These are phyloP conservation scores for Paramuricea clavata DNA, from an alignment of 92 coral and sea anemone genomes.

Conservation along the genomic window DNA sequence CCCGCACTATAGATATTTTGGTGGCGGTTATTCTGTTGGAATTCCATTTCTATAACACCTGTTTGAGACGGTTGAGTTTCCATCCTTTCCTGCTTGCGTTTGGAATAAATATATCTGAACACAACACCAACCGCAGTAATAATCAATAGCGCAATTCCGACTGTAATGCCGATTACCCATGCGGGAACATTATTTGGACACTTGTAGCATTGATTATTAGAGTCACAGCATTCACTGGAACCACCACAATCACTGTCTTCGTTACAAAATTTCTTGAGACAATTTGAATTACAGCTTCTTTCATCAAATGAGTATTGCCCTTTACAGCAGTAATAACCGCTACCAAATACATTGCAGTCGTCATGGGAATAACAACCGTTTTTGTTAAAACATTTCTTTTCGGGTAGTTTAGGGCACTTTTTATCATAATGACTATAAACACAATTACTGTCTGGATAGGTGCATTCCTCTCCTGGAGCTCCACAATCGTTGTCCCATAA, in stretches of 20 bases:
- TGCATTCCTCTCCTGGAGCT: neutral
- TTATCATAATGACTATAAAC: too few relatives aligned
- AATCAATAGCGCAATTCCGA: neutral
- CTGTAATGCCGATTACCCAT: neutral
- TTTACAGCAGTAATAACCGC: neutral
- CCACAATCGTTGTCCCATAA: neutral
- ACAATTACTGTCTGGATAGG: neutral
- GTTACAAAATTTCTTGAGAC: neutral
- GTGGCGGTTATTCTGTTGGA: neutral
- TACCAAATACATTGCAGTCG: neutral
- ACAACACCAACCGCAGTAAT: neutral
- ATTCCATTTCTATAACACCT: neutral
- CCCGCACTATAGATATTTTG: neutral
- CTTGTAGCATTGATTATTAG: neutral
- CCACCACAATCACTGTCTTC: neutral
- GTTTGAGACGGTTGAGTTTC: neutral
- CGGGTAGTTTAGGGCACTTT: neutral
- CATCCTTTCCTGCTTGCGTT: neutral
- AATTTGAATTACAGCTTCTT: neutral
- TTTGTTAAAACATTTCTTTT: neutral
- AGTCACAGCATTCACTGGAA: neutral
- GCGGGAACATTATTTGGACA: neutral
- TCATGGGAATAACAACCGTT: neutral
- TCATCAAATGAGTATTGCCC: neutral
- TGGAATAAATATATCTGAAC: neutral